Evolutionary conservation across 2,888 invertebrate genomes (phyloP), one percentile per base, ranked within the genome.

Genomic region (Danaus chrysippus): DNA sequence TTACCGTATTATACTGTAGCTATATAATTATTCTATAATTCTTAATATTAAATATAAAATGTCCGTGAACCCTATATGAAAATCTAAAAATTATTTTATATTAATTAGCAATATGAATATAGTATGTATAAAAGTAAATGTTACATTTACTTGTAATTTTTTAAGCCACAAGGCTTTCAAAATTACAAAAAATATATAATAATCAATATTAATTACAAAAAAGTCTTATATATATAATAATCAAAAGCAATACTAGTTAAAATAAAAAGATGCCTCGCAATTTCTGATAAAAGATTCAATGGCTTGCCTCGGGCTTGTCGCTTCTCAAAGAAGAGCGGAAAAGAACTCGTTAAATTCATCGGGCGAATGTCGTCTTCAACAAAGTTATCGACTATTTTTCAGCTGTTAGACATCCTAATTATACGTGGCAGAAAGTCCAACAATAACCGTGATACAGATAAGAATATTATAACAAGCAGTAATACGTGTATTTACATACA

Each of bases 231-330:
- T 10, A 46, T n/a, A n/a, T n/a, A n/a, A n/a, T 46, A 15, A 46
- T 6, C 3, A 10, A 49, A 17, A 49, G n/a, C 49, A 49, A 49
- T 17, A 49, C 17, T 11, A 17, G 17, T 49, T 17, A 10, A 65
- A 67, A 68, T 69, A 68, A 55, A 62, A 57, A 6, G 23, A 34
- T 58, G 23, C 10, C 44, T 63, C 63, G 58, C 66, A 69, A 69
- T 69, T 64, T 69, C 66, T 62, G 64, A 69, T 64, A 69, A 69
- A 69, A 69, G 69, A 68, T 64, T 58, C 59, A 66, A 63, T 54
- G 64, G 58, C 46, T 57, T 49, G 63, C 68, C 62, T 46, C 61
- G 43, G 67, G 63, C 68, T 61, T 62, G 62, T 59, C 63, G 68
- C 62, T 63, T 65, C 65, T 63, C 68, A 63, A 64, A 58, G 59